Conservation (phyloP, 2,113 vertebrate species). For the Phalacrocorax aristotelis region DNA sequence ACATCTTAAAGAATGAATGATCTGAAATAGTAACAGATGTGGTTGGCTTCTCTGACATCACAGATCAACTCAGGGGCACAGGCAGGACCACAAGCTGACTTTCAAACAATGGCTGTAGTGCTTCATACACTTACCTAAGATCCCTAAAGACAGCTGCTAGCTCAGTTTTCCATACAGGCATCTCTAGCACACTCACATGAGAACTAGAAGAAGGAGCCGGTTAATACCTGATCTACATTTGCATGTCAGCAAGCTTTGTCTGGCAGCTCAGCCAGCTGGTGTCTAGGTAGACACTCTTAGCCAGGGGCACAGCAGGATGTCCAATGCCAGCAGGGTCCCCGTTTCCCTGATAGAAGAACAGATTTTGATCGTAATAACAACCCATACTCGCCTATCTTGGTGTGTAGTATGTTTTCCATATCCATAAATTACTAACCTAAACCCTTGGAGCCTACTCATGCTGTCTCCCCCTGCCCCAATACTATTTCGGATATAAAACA, state of each 20-base stretch:
- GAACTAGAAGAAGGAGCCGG: not conserved
- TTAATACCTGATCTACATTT: not conserved
- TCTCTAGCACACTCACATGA: not conserved
- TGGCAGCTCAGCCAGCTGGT: not conserved
- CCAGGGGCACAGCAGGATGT: not conserved
- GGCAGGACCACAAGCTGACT: not conserved
- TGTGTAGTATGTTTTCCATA: not conserved
- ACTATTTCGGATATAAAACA: not conserved
- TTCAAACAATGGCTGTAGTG: not conserved
- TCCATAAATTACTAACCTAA: accelerated
- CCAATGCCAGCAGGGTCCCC: not conserved
- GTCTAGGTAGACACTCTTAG: not conserved
- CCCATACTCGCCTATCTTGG: not conserved
- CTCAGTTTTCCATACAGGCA: not conserved
- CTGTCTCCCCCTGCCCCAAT: too few relatives aligned
- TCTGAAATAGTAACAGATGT: not conserved
- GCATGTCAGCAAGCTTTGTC: not conserved
- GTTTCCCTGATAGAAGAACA: not conserved
- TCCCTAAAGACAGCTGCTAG: not conserved
- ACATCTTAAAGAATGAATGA: not conserved
- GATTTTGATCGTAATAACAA: not conserved
- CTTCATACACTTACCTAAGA: not conserved
- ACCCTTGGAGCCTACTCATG: accelerated
- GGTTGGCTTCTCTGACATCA: not conserved
- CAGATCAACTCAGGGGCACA: not conserved